Evolutionary conservation across 1,140 invertebrate genomes (phyloP).

Genomic region (Drosophila ohnishii): DNA sequence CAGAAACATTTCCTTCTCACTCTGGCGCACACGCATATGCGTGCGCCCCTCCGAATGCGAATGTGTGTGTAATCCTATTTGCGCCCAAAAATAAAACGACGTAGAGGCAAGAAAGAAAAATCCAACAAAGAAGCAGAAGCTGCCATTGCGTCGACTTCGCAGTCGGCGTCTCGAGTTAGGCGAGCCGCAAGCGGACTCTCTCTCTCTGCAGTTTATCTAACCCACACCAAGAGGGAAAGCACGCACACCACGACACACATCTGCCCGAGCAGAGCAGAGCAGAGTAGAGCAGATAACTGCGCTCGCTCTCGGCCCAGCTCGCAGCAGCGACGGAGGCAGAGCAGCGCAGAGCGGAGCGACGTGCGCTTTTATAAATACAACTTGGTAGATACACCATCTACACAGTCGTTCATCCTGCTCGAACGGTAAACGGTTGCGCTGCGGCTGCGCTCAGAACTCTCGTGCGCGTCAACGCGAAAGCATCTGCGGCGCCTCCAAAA

Average conservation of each 20-base stretch:
- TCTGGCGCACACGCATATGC: conserved; percentile 38
- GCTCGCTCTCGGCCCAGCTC: conserved; percentile 30
- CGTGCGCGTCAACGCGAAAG: conserved; percentile 72
- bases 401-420: conserved; percentile 67
- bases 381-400: conserved; percentile 62
- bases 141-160: conserved; percentile 47
- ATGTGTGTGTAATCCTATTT: conserved; percentile 71
- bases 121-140: conserved; percentile 66
- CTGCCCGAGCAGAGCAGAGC: conserved; percentile 7
- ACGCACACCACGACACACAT: conserved; percentile 21
- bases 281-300: conserved; percentile 29
- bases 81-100: conserved; percentile 63
- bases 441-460: conserved; percentile 70
- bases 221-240: conserved; percentile 57
- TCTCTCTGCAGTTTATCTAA: conserved; percentile 70
- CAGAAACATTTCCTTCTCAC: conserved; percentile 14
- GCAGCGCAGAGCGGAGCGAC: conserved; percentile 19
- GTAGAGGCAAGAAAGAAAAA: conserved; percentile 59
- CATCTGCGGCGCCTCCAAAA: conserved; percentile 62
- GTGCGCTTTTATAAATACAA: conserved; percentile 79
- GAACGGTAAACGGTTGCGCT: conserved; percentile 66
- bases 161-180: conserved; percentile 22
- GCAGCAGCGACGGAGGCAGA: conserved; percentile 22
- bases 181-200: conserved; percentile 3
- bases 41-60: conserved; percentile 9